These are phyloP conservation scores for Spongia lamella DNA, from an alignment of 37 sponge, comb jelly and placozoan genomes.

Conservation along the genomic window DNA sequence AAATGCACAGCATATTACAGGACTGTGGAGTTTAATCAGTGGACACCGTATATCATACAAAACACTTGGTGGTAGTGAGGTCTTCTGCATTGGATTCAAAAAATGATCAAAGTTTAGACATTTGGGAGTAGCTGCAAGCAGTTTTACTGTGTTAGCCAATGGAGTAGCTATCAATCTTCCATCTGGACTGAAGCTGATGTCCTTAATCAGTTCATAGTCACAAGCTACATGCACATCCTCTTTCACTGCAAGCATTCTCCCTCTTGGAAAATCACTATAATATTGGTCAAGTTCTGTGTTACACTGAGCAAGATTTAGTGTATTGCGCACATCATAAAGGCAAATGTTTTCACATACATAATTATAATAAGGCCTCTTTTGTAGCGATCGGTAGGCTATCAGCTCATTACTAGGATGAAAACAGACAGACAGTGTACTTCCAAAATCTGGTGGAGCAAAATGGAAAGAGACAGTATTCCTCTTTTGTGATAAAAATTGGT, in stretches of 20 bases:
- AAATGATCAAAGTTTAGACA: conserved; percentile 34
- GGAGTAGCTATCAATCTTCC: conserved; percentile 60
- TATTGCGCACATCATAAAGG: conserved; percentile 40
- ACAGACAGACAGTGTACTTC: conserved; percentile 33
- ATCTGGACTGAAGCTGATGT: conserved; percentile 49
- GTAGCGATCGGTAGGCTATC: conserved; percentile 30
- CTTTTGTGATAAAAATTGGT: not conserved
- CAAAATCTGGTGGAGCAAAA: conserved; percentile 22
- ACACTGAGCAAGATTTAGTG: too few species aligned
- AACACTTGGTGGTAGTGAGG: not conserved
- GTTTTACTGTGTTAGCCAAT: conserved; percentile 7
- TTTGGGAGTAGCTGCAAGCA: conserved; percentile 43
- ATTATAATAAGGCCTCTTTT: not conserved
- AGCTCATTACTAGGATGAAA: conserved; percentile 47
- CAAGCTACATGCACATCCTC: too few species aligned
- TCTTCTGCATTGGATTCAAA: conserved; percentile 15
- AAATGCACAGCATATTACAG: conserved; percentile 52
- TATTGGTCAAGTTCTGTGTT: too few species aligned
- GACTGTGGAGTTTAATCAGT: not conserved
- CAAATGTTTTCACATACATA: conserved; percentile 18
- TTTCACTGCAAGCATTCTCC: too few species aligned
- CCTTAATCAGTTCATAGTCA: conserved; percentile 50
- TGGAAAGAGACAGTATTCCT: not conserved
- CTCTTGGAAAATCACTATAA: too few species aligned
- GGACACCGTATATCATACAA: conserved; percentile 10